These are phyloP conservation scores for Drosophila formosana DNA, from an alignment of 2,888 invertebrate species.

Conservation along the genomic window DNA sequence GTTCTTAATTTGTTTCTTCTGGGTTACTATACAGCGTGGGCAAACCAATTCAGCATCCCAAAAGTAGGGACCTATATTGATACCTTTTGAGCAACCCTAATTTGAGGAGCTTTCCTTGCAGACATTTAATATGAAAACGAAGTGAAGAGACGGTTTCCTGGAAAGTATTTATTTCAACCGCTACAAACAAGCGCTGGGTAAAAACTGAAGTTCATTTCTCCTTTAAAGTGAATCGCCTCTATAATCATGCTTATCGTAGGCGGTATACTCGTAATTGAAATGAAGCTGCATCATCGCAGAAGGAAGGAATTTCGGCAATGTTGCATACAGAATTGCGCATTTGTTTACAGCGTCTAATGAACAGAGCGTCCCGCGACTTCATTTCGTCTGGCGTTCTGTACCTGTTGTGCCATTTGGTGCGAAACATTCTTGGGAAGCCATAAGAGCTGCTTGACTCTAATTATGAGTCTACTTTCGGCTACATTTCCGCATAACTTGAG, in stretches of 20 bases:
- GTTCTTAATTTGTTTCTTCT: too few species aligned
- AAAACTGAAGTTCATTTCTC: background rate
- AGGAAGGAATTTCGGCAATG: background rate
- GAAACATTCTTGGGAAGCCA: background rate
- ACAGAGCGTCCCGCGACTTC: background rate
- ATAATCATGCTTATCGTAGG: background rate
- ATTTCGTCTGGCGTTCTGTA: background rate
- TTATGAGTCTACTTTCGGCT: conserved; percentile 32
- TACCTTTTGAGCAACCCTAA: too few species aligned
- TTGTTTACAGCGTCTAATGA: background rate
- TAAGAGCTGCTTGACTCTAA: conserved; percentile 19
- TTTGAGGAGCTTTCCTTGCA: too few species aligned
- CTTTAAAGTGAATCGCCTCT: background rate
- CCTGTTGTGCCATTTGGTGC: conserved; percentile 1
- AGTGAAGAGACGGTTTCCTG: too few species aligned
- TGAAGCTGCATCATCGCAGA: background rate
- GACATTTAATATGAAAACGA: too few species aligned
- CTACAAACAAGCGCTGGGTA: too few species aligned
- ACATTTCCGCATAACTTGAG: conserved; percentile 23
- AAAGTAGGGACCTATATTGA: too few species aligned
- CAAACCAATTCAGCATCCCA: too few species aligned
- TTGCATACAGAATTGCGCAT: background rate
- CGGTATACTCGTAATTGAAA: background rate
- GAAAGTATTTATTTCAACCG: too few species aligned
- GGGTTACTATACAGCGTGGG: too few species aligned